Conservation (phyloP, 2,113 vertebrate genomes). For the Egretta garzetta region DNA sequence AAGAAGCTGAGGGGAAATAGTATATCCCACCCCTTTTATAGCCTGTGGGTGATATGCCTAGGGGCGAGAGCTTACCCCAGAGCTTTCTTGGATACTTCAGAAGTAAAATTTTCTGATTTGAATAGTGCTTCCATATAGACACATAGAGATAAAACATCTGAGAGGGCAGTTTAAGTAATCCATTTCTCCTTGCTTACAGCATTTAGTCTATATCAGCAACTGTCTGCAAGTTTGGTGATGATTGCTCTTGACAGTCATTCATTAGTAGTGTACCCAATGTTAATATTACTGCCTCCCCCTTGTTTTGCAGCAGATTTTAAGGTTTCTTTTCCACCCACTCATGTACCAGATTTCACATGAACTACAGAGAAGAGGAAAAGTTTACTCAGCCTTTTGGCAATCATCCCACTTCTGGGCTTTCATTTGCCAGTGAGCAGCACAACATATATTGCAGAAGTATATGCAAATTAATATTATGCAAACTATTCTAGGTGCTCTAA, state of each 20-base stretch:
- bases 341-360: background rate
- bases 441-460: background rate
- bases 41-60: rapidly evolving
- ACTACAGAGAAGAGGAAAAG: background rate
- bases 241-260: background rate
- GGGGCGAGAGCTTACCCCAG: background rate
- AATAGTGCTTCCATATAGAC: background rate
- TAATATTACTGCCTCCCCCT: background rate
- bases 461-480: background rate
- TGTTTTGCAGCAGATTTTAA: background rate
- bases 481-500: background rate
- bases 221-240: background rate
- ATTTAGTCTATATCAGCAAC: background rate
- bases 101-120: background rate
- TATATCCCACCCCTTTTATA: background rate
- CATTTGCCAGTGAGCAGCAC: background rate
- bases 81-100: background rate
- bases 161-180: background rate
- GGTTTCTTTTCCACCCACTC: background rate
- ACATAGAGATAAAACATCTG: background rate
- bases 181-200: background rate
- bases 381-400: background rate
- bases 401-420: background rate
- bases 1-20: background rate
- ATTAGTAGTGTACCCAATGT: background rate